phyloP scores from a whole-genome alignment of 2,797 vertebrate genomes.

The Paguma larvata region DNA sequence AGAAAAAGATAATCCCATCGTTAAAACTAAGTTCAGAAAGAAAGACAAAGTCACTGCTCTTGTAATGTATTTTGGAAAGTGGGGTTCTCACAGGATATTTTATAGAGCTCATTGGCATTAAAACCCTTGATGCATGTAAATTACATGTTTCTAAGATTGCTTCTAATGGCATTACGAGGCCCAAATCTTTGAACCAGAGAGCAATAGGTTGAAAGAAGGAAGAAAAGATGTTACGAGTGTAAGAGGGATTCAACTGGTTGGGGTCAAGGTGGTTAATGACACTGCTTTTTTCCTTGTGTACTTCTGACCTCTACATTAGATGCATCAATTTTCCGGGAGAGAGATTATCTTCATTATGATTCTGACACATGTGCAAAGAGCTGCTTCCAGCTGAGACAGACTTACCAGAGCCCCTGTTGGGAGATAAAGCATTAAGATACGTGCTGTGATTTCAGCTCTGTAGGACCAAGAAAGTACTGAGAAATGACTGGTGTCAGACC shows the following conservation, averaged over 20 bases:
- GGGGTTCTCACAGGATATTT: background rate
- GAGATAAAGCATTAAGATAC: background rate
- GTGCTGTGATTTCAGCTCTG: background rate
- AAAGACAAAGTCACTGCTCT: background rate
- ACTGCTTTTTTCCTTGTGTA: background rate
- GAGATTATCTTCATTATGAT: conserved; percentile 55
- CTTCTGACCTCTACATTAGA: background rate
- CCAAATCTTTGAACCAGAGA: conserved; percentile 15
- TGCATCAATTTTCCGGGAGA: conserved; percentile 22
- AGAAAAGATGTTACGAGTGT: background rate
- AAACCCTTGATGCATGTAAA: background rate
- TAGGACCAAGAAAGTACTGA: background rate
- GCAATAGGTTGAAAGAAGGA: conserved; percentile 14
- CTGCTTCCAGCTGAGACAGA: conserved; percentile 1
- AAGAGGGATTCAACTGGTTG: background rate
- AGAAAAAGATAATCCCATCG: background rate
- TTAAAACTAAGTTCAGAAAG: background rate
- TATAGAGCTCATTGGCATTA: background rate
- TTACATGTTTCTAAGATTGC: background rate
- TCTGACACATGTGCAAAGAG: background rate
- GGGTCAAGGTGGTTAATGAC: conserved; percentile 38
- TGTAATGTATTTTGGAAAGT: conserved; percentile 32
- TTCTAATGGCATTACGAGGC: background rate
- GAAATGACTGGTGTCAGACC: background rate
- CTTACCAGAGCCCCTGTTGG: background rate